Percentiles rank a stretch among this genome's conserved stretches.
phyloP scores from a whole-genome alignment of 2,113 vertebrate genomes.

The Antechinus flavipes region DNA sequence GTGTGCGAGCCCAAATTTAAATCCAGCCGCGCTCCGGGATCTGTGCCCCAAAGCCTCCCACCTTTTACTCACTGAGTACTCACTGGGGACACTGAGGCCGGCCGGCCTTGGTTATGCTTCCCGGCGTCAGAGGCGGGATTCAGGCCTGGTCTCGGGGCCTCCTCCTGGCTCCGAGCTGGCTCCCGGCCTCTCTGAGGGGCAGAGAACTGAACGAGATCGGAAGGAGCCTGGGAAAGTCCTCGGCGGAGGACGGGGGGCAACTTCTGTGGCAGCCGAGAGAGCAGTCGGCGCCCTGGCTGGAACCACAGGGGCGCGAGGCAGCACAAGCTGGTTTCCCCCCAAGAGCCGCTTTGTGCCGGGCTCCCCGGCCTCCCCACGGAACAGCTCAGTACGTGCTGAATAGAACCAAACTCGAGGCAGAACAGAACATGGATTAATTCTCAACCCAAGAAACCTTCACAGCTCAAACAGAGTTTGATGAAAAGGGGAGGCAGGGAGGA shows the following conservation, averaged over 20 bases:
- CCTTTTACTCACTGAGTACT: too few species aligned
- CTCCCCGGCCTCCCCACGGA: neutral
- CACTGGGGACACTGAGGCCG: neutral
- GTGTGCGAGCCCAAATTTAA: neutral
- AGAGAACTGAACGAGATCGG: neutral
- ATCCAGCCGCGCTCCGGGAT: neutral
- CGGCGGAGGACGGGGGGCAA: neutral
- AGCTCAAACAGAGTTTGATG: neutral
- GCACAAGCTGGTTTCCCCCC: neutral
- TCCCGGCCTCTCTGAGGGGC: neutral
- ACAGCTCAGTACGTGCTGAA: neutral
- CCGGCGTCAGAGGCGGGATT: accelerated
- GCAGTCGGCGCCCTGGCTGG: constrained; percentile 20
- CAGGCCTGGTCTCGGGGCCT: neutral
- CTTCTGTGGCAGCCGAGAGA: constrained; percentile 2
- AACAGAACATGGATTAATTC: constrained; percentile 1
- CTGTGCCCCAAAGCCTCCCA: neutral
- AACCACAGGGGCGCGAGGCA: neutral
- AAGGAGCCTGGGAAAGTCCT: constrained; percentile 6
- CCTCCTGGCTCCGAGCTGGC: too few species aligned
- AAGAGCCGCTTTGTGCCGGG: neutral
- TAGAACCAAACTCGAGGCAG: neutral
- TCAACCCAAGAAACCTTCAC: neutral
- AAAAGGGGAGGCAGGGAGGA: neutral
- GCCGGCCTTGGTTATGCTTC: neutral